phyloP scores from a whole-genome alignment of 1,140 invertebrate species.

The Sycophaga agraensis region DNA sequence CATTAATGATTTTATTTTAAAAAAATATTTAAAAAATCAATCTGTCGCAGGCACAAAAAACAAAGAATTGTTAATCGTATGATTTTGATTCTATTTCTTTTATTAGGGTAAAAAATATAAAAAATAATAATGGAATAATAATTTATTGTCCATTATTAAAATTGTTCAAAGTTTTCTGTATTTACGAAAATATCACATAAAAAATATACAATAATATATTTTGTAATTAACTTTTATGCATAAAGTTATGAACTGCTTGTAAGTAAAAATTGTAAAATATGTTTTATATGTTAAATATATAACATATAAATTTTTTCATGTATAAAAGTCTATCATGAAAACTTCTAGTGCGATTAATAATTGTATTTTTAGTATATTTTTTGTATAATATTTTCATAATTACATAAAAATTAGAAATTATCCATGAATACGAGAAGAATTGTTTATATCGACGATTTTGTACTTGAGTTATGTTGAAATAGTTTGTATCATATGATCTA shows the following conservation, averaged over 20 bases:
- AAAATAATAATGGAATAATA: too few relatives aligned
- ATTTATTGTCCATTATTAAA: too few relatives aligned
- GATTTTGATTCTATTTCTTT: slow-evolving; percentile 6
- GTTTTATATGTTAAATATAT: slow-evolving; percentile 11
- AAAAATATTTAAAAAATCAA: slow-evolving; percentile 1
- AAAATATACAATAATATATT: slow-evolving; percentile 20
- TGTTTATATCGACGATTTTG: slow-evolving; percentile 10
- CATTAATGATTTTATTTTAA: slow-evolving; percentile 5
- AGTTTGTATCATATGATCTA: neutral
- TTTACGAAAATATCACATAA: slow-evolving; percentile 14
- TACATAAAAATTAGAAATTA: neutral
- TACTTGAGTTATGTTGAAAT: slow-evolving; percentile 5
- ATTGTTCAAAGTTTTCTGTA: slow-evolving; percentile 16
- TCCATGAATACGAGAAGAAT: too few relatives aligned
- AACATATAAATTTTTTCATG: neutral
- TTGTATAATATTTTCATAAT: neutral
- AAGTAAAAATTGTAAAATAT: neutral
- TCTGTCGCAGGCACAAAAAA: slow-evolving; percentile 19
- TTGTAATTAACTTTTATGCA: slow-evolving; percentile 27
- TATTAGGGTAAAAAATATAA: neutral
- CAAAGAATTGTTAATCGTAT: neutral
- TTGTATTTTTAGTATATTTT: neutral
- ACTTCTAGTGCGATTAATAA: slow-evolving; percentile 11
- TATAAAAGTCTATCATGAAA: slow-evolving; percentile 18
- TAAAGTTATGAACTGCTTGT: slow-evolving; percentile 12